phyloP scores from a whole-genome alignment of 2,797 vertebrate species.

The Odontamblyopus lacepedii region DNA sequence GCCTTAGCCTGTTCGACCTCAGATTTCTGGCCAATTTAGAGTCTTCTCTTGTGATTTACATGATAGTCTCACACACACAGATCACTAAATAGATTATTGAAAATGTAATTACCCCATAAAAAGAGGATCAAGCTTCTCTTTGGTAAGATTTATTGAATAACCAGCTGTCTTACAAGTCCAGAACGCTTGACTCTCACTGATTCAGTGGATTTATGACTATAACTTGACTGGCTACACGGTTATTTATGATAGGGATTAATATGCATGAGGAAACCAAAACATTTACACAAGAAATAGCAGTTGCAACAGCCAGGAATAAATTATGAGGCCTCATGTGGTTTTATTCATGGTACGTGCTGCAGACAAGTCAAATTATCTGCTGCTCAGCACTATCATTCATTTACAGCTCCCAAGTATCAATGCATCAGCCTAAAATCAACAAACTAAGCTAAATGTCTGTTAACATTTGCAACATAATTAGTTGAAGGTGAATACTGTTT shows the following conservation, averaged over 20 bases:
- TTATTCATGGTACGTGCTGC: slow-evolving; percentile 11
- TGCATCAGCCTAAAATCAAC: background rate
- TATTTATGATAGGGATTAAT: slow-evolving; percentile 33
- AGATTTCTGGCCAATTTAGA: slow-evolving; percentile 30
- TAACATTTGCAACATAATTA: background rate
- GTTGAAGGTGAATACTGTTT: no score
- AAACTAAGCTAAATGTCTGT: background rate
- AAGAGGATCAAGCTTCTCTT: slow-evolving; percentile 10
- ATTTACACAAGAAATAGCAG: slow-evolving; percentile 19
- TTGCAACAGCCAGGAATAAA: slow-evolving; percentile 2
- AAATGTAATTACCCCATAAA: background rate
- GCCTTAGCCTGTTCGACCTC: slow-evolving; percentile 34
- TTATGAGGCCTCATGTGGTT: slow-evolving; percentile 12
- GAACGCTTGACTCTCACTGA: slow-evolving; percentile 6
- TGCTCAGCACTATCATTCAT: slow-evolving; percentile 10
- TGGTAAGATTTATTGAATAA: slow-evolving; percentile 1
- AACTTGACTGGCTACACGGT: slow-evolving; percentile 16
- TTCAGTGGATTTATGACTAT: slow-evolving; percentile 6
- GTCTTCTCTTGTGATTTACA: slow-evolving; percentile 7
- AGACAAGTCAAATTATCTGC: background rate
- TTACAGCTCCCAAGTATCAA: background rate
- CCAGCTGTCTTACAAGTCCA: background rate
- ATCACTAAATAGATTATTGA: slow-evolving; percentile 1
- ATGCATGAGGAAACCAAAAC: slow-evolving; percentile 30
- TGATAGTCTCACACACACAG: background rate